These are phyloP conservation scores for Hiodon alosoides DNA, from an alignment of 2,113 vertebrate species.

Conservation along the genomic window DNA sequence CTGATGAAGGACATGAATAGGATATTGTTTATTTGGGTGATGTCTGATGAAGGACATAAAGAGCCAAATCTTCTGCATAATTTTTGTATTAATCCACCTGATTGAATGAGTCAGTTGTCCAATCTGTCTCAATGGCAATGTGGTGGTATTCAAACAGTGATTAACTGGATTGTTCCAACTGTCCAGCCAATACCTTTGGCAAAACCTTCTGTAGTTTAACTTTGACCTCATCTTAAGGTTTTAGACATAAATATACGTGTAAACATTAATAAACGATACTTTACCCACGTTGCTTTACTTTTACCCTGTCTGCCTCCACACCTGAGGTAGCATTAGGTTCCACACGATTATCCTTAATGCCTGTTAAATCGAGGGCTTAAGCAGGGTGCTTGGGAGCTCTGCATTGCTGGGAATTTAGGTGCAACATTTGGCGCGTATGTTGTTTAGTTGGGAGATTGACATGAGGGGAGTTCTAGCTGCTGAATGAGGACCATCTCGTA, in stretches of 20 bases:
- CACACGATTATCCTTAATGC: slow-evolving; percentile 34
- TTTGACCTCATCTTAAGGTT: too few relatives aligned
- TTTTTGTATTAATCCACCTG: background rate
- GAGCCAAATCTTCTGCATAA: background rate
- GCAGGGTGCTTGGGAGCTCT: slow-evolving; percentile 31
- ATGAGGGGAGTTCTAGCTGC: too few relatives aligned
- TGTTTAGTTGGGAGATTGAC: slow-evolving; percentile 17
- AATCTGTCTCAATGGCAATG: too few relatives aligned
- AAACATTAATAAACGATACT: background rate
- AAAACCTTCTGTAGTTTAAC: too few relatives aligned
- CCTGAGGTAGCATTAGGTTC: slow-evolving; percentile 43
- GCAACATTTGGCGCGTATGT: slow-evolving; percentile 30
- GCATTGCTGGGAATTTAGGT: slow-evolving; percentile 16
- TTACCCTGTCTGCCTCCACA: slow-evolving; percentile 38
- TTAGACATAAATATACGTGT: background rate
- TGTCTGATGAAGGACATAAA: too few relatives aligned
- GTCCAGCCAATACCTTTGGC: too few relatives aligned
- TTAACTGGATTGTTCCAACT: too few relatives aligned
- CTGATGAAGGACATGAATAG: too few relatives aligned
- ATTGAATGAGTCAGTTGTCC: too few relatives aligned
- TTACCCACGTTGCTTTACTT: background rate
- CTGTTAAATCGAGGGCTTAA: slow-evolving; percentile 47
- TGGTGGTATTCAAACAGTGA: too few relatives aligned
- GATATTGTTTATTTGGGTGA: too few relatives aligned
- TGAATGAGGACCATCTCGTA: too few relatives aligned